Conservation (phyloP, 1,140 invertebrate genomes). For the Neodiprion fabricii region DNA sequence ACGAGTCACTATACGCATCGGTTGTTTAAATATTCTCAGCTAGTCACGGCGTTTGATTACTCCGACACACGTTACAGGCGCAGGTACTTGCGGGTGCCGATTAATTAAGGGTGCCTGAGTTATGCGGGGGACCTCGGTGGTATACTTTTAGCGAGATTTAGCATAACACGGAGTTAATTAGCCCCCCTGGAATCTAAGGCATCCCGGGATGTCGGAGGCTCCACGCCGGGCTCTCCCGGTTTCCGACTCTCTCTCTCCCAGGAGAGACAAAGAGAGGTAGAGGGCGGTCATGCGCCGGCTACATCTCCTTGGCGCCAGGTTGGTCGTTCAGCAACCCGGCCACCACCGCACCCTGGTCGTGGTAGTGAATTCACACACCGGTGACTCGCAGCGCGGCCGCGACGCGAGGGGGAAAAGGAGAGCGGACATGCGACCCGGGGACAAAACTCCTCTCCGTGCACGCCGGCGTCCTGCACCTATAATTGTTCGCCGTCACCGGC, state of each 20-base stretch:
- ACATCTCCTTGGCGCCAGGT: slow-evolving; percentile 57
- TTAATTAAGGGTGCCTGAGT: background rate
- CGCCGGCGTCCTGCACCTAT: background rate
- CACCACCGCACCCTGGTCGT: slow-evolving; percentile 8
- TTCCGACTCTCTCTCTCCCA: background rate
- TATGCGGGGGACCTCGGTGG: background rate
- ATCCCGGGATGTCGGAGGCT: slow-evolving; percentile 29
- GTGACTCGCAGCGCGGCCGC: slow-evolving; percentile 39
- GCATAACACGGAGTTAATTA: slow-evolving; percentile 57
- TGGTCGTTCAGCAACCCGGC: slow-evolving; percentile 37
- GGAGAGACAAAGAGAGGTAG: background rate
- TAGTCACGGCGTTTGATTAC: slow-evolving; percentile 8
- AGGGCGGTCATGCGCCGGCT: slow-evolving; percentile 29
- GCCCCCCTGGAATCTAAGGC: slow-evolving; percentile 51
- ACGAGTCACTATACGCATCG: too few species aligned
- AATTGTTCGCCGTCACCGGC: background rate
- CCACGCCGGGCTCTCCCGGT: slow-evolving; percentile 10
- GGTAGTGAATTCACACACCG: slow-evolving; percentile 41
- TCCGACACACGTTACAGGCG: background rate
- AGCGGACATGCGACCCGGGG: slow-evolving; percentile 16
- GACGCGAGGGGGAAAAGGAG: slow-evolving; percentile 12
- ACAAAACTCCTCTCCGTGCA: background rate
- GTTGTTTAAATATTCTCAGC: background rate
- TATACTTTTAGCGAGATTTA: slow-evolving; percentile 50
- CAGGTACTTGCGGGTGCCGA: slow-evolving; percentile 20